Evolutionary conservation across 2,113 vertebrate genomes (phyloP).

Genomic region (Triplophysa dalaica): DNA sequence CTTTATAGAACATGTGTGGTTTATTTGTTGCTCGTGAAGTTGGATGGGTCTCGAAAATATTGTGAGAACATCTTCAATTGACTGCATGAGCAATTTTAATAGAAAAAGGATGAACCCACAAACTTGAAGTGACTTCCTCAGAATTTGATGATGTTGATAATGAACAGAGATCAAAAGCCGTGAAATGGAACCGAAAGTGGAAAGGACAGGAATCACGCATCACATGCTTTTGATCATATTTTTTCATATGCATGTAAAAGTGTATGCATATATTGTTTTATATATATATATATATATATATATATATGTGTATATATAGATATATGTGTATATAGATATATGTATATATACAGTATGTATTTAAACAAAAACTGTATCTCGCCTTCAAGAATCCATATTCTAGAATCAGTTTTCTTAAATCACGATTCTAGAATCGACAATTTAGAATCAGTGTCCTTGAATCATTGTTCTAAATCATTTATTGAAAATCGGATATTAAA

Average conservation of each 20-base stretch:
- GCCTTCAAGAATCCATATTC: no score
- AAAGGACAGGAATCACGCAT: neutral
- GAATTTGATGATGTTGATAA: neutral
- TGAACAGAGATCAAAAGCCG: neutral
- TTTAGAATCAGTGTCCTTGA: neutral
- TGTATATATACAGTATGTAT: no score
- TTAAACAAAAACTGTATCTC: no score
- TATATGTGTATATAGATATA: no score
- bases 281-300: no score
- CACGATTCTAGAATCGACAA: no score
- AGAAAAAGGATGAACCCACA: neutral
- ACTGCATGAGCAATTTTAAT: neutral
- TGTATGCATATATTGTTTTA: no score
- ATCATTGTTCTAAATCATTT: neutral
- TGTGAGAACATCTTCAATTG: neutral
- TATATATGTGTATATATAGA: no score
- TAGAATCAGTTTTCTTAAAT: no score
- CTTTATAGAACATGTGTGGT: neutral
- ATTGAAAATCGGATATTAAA: no score
- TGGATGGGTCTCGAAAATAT: neutral
- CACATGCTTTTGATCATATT: neutral
- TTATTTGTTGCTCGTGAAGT: neutral
- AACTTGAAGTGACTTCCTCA: constrained; percentile 16
- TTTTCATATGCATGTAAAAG: no score
- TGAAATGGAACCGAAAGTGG: neutral